Conservation (phyloP, 2,888 invertebrate species). For the Drosophila kambysellisi region DNA sequence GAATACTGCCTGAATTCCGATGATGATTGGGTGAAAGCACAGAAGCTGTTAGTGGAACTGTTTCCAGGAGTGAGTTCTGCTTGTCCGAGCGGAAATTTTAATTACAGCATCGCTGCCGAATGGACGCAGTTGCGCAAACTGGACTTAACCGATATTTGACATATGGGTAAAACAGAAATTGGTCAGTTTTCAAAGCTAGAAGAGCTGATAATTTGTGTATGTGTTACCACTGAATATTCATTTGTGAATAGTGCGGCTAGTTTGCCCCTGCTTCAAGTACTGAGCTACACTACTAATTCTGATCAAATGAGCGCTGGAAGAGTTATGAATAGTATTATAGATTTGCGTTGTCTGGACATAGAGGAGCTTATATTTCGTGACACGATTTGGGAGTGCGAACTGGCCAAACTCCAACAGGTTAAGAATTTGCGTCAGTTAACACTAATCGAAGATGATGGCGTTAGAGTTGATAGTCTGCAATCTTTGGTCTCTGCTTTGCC, state of each 20-base stretch:
- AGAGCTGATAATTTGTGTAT: neutral
- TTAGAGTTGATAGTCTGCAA: neutral
- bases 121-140: constrained; percentile 19
- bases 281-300: neutral
- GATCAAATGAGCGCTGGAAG: neutral
- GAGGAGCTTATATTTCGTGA: neutral
- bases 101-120: neutral
- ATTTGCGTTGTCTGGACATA: constrained; percentile 13
- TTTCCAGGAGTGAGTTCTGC: constrained; percentile 15
- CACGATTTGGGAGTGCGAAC: constrained; percentile 4
- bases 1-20: constrained; percentile 7
- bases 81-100: neutral
- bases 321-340: neutral
- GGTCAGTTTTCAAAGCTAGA: constrained; percentile 4
- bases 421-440: constrained; percentile 11
- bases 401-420: neutral
- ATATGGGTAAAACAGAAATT: neutral
- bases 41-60: constrained; percentile 1
- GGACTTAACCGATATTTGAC: constrained; percentile 3
- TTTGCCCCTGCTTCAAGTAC: constrained; percentile 18
- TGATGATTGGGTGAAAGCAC: neutral
- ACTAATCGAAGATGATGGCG: constrained; percentile 9
- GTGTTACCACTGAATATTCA: neutral
- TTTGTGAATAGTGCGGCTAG: neutral
- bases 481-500: constrained; percentile 6